These are phyloP conservation scores for Eurystomus glaucurus DNA, from an alignment of 2,797 vertebrate genomes.

Conservation along the genomic window DNA sequence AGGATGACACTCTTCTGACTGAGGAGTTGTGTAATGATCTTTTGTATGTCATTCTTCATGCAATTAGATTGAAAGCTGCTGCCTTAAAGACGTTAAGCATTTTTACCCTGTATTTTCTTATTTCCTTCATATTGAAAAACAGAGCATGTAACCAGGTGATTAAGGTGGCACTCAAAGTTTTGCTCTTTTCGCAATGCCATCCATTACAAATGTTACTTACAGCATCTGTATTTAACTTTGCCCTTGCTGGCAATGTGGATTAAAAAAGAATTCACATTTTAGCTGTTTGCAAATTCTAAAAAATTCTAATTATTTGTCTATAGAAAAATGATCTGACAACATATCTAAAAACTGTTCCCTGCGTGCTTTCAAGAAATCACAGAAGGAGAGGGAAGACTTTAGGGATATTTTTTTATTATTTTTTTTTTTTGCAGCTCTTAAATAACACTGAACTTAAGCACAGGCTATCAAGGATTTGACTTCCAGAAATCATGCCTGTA, in stretches of 20 bases:
- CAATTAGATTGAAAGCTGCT: slow-evolving; percentile 2
- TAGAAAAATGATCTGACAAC: background rate
- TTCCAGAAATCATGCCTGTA: background rate
- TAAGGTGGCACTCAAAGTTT: background rate
- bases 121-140: background rate
- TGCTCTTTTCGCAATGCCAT: background rate
- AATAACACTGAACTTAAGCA: background rate
- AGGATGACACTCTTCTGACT: background rate
- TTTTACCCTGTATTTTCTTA: background rate
- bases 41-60: background rate
- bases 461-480: background rate
- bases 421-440: background rate
- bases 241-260: background rate
- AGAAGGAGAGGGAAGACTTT: background rate
- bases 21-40: background rate
- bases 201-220: background rate
- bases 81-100: background rate
- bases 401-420: too few species aligned
- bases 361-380: background rate
- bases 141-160: background rate
- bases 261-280: background rate
- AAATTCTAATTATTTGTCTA: background rate
- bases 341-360: background rate
- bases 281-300: background rate
- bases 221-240: background rate